A percentile compares a stretch with the other conserved stretches of the same genome.
phyloP scores from a whole-genome alignment of 37 sponge, comb jelly and placozoan genomes.

The Corticium candelabrum region DNA sequence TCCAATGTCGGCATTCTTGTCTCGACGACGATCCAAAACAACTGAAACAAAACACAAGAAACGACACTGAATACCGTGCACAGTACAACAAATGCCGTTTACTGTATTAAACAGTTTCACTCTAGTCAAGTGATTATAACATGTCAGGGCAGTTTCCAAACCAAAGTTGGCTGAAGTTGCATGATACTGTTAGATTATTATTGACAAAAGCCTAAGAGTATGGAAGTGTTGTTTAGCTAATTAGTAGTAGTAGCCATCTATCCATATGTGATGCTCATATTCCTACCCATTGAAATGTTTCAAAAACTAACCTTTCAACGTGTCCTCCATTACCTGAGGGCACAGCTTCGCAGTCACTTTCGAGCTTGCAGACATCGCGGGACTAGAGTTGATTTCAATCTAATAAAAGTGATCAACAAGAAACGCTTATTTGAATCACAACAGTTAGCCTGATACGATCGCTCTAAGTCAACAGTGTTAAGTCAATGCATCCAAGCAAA shows the following conservation, averaged over 20 bases:
- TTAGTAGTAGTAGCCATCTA: not conserved
- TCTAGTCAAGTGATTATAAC: too few relatives aligned
- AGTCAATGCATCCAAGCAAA: too few relatives aligned
- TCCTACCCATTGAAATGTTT: not conserved
- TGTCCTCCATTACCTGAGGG: constrained; percentile 73
- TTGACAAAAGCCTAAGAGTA: too few relatives aligned
- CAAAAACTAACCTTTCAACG: constrained; percentile 14
- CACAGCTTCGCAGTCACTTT: constrained; percentile 77
- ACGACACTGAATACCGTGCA: too few relatives aligned
- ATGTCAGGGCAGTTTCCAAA: too few relatives aligned
- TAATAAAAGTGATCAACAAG: constrained; percentile 9
- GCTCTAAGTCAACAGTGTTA: too few relatives aligned
- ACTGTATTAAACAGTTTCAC: not conserved
- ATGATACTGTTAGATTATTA: too few relatives aligned
- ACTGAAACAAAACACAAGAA: constrained; percentile 17
- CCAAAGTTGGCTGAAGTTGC: not conserved
- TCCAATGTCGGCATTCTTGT: constrained; percentile 58
- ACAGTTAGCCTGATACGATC: too few relatives aligned
- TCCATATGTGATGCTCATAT: not conserved
- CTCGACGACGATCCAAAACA: constrained; percentile 42
- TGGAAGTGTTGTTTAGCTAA: constrained; percentile 1
- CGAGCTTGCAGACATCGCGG: constrained; percentile 77
- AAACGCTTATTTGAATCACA: too few relatives aligned
- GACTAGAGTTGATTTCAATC: constrained; percentile 94
- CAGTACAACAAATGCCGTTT: not conserved